Evolutionary conservation across 2,113 vertebrate genomes (phyloP).

Genomic region (Edolisoma coerulescens): DNA sequence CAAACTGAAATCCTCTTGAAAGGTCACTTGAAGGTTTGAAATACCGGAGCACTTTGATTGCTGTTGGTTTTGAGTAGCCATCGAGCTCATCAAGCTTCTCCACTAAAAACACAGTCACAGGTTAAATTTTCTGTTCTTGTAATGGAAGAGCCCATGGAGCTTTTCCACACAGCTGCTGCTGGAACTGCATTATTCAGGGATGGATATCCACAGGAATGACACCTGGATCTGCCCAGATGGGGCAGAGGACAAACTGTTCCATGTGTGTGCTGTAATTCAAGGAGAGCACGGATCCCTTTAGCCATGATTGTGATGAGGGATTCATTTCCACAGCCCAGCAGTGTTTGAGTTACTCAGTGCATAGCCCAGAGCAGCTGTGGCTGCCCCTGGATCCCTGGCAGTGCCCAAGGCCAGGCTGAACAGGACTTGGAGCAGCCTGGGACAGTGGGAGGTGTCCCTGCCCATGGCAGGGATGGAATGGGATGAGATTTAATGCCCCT

Average conservation of each 20-base stretch:
- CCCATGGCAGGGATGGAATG: background rate
- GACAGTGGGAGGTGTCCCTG: background rate
- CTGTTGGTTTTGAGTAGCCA: background rate
- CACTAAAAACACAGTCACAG: background rate
- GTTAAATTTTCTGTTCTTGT: background rate
- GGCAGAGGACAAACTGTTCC: background rate
- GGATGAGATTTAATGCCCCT: background rate
- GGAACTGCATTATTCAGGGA: background rate
- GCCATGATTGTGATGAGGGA: background rate
- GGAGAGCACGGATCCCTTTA: background rate
- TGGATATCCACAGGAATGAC: background rate
- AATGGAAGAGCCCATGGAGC: background rate
- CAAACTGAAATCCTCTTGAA: background rate
- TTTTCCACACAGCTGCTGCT: background rate
- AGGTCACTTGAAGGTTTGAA: slow-evolving; percentile 28
- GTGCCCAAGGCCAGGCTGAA: background rate
- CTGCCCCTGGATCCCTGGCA: background rate
- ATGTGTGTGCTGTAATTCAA: fast-evolving
- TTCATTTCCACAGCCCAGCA: background rate
- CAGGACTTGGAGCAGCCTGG: background rate
- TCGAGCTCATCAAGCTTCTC: background rate
- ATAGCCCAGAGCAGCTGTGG: background rate
- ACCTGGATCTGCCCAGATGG: background rate
- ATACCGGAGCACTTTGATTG: background rate
- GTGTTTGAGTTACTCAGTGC: fast-evolving